Base-by-base conservation (phyloP, 2,888 invertebrate genomes). In the Cerceris ruficornis region DNA sequence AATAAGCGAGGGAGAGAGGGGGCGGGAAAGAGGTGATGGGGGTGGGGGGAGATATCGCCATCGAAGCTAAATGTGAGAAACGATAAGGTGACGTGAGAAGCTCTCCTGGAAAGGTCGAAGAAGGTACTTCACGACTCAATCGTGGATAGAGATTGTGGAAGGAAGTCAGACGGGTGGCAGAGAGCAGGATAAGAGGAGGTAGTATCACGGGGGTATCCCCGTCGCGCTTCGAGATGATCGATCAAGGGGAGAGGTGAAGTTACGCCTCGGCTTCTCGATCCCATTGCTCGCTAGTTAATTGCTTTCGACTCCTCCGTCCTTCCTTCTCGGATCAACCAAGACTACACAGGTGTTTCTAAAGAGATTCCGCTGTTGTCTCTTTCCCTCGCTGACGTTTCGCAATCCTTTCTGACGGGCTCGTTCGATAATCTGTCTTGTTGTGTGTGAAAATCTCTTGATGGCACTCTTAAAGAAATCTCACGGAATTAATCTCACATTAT, bases 241-340 rank as follows among this genome's bases (percentile, higher is more conserved):
- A 84, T 84, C 75, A 80, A 71, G 49, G 64, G 17, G 50, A 64
- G 57, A 4, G 28, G 69, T 66, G 54, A 78, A 81, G 75, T 69
- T 61, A 59, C 65, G 73, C 46, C 67, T 64, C 55, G 59, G 69
- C 71, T 84, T 81, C 69, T 61, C 67, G 65, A 84, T 76, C 75
- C 42, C 54, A 43, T 57, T 55, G 64, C 60, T 62, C 42, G 64
- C 46, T 59, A 59, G 81, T 80, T 84, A 84, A 84, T 84, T 84
- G 78, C 81, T 75, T 75, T 69, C 73, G 64, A 52, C 58, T n/a
- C 58, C 50, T 52, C 55, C 52, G 49, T 42, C 49, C 46, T 17
- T 55, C 14, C 42, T 52, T n/a, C 14, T 46, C 42, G 49, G 58
- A 57, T 57, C 60, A 50, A 54, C 42, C 43, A 50, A 15, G 49